A percentile compares a stretch with the other conserved stretches of the same genome.
These are phyloP conservation scores for Sarcophaga caerulescens DNA, from an alignment of 2,888 invertebrate genomes.

Conservation along the genomic window DNA sequence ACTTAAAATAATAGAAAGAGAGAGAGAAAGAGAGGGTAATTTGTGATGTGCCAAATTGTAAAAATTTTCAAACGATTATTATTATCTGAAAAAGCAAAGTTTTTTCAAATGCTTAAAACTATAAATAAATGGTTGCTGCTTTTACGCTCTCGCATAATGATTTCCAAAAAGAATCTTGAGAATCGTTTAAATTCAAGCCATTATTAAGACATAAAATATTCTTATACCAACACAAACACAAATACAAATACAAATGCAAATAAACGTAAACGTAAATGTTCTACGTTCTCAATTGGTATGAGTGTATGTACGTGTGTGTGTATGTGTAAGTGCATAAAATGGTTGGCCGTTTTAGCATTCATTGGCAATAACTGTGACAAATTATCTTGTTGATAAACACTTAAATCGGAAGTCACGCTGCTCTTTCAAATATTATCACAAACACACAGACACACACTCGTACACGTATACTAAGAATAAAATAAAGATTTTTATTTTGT, in stretches of 20 bases:
- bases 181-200: slow-evolving; percentile 31
- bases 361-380: slow-evolving; percentile 68
- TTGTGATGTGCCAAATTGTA: slow-evolving; percentile 28
- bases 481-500: slow-evolving; percentile 43
- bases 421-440: slow-evolving; percentile 13
- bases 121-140: slow-evolving; percentile 41
- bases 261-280: neutral
- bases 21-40: neutral
- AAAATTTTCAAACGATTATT: slow-evolving; percentile 30
- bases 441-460: neutral
- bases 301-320: neutral
- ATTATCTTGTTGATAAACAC: slow-evolving; percentile 68
- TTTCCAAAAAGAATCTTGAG: neutral
- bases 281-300: neutral
- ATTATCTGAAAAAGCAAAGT: slow-evolving; percentile 17
- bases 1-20: no score
- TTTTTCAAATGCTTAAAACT: slow-evolving; percentile 26
- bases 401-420: slow-evolving; percentile 66
- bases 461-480: neutral
- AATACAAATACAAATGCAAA: slow-evolving; percentile 36
- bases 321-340: slow-evolving; percentile 28
- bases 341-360: slow-evolving; percentile 60
- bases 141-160: slow-evolving; percentile 11
- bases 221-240: slow-evolving; percentile 15
- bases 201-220: slow-evolving; percentile 46